These are phyloP conservation scores for Leptinotarsa undecemlineata DNA, from an alignment of 1,140 invertebrate genomes.

Conservation along the genomic window DNA sequence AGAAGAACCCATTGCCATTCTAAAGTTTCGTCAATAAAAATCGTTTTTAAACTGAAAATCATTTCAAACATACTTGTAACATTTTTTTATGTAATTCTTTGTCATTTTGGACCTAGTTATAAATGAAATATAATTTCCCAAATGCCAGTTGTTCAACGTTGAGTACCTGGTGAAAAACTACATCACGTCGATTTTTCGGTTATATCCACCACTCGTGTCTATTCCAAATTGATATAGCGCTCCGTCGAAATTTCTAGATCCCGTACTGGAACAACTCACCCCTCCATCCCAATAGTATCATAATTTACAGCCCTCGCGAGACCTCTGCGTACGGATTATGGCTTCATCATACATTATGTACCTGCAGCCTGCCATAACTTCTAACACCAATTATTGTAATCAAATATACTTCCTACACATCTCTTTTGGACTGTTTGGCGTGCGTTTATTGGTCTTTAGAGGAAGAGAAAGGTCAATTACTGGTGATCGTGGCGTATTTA, in stretches of 20 bases:
- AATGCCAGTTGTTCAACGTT: too few species aligned
- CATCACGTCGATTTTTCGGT: too few species aligned
- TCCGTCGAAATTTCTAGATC: constrained; percentile 10
- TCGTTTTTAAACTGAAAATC: too few species aligned
- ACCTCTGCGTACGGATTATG: constrained; percentile 40
- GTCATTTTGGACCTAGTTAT: too few species aligned
- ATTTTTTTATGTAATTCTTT: too few species aligned
- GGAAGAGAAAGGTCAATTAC: too few species aligned
- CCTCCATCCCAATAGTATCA: constrained; percentile 32
- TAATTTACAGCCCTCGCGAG: constrained; percentile 37
- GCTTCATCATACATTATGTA: constrained; percentile 42
- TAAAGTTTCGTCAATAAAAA: too few species aligned
- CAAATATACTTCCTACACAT: constrained; percentile 32
- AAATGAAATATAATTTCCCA: too few species aligned
- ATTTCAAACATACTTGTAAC: too few species aligned
- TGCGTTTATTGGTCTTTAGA: not conserved
- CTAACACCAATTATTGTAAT: constrained; percentile 42
- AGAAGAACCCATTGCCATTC: too few species aligned
- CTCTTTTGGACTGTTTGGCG: constrained; percentile 10
- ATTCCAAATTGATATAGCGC: constrained; percentile 36
- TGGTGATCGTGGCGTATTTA: too few species aligned
- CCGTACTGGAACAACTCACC: constrained; percentile 6
- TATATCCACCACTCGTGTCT: not conserved
- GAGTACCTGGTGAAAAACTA: too few species aligned
- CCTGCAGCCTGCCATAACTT: constrained; percentile 39